Evolutionary conservation across 2,113 vertebrate genomes (phyloP).

Genomic region (Chiloscyllium plagiosum): DNA sequence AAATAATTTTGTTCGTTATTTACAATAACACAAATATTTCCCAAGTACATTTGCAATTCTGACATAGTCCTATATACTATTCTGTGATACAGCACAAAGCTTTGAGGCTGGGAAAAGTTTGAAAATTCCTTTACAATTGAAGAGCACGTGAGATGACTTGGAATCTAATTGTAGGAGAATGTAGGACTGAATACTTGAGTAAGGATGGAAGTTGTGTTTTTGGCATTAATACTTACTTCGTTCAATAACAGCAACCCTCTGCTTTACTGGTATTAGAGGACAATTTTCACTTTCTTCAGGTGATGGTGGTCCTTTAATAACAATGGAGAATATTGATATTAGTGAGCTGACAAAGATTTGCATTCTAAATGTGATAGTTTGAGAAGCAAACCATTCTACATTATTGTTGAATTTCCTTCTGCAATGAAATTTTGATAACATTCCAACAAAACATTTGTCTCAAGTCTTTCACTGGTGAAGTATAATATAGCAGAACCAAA

Average conservation of each 20-base stretch:
- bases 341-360: background rate
- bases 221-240: background rate
- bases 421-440: background rate
- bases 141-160: background rate
- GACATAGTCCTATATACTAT: no score
- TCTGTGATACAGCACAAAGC: no score
- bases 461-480: background rate
- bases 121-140: background rate
- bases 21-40: no score
- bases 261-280: fast-evolving
- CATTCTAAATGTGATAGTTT: background rate
- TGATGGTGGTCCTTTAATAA: background rate
- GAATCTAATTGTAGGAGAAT: background rate
- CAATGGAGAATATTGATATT: background rate
- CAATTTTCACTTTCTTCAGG: background rate
- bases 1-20: no score
- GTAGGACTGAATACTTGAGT: background rate
- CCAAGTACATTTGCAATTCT: no score
- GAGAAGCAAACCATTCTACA: background rate
- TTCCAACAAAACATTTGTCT: background rate
- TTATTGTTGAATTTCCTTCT: background rate
- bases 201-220: background rate
- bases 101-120: background rate
- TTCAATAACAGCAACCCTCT: background rate
- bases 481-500: background rate